Base-by-base conservation (phyloP, 2,797 vertebrate species). In the Anableps anableps region DNA sequence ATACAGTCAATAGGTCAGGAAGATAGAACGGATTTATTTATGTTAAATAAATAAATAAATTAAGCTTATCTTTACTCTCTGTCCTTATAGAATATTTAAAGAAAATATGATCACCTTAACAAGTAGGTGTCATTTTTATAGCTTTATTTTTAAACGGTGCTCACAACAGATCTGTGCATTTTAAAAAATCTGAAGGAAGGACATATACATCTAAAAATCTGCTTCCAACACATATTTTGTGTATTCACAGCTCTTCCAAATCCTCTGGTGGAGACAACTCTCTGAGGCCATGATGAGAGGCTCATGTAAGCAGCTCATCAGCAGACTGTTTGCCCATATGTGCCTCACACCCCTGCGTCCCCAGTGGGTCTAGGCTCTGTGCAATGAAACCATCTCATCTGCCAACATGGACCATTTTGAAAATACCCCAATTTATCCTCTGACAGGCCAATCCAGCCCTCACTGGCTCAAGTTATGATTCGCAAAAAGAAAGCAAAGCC, bases 291-390 rank as follows among this genome's bases (percentile, higher is more conserved):
- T 84, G 82, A 92, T 89, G 91, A 92, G 94, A 91, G 86, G 91
- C 90, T 92, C 84, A 89, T 89, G 90, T 90, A 94, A 93, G 92
- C 94, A 94, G 95, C 93, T 94, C 93, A 93, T 94, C 91, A 91
- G 87, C 94, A 93, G 93, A 93, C 93, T 92, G 94, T 90, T 88
- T 91, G 91, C 86, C 94, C 95, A 95, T 96, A 95, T 96, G 95
- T 92, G 94, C 92, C 85, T 94, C 90, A 94, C 93, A 92, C 94
- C 90, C 93, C 88, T 86, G 29, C 26, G 86, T 95, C 95, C 94
- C 95, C 88, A 88, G 91, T 92, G 93, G 93, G 86, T 88, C 89
- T 43, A 77, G 84, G 91, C 91, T 92, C 89, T 88, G 92, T 88
- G 88, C 94, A 92, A 64, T 91, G 92, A 95, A 95, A 96, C 94